Conservation (phyloP, 2,888 invertebrate genomes). For the Masnerella sp. region DNA sequence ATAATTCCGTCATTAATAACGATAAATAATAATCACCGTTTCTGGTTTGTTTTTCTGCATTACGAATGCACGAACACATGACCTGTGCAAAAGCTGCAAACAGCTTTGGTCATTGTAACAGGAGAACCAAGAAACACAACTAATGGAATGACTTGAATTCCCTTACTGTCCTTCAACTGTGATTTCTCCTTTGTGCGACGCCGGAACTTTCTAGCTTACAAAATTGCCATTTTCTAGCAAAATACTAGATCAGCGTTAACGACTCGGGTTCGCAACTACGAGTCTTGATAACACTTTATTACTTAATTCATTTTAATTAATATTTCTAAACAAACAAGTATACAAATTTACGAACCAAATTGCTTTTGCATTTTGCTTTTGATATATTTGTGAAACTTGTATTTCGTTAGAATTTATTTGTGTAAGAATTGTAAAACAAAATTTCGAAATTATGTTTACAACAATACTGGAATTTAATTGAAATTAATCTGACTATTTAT, state of each 20-base stretch:
- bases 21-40: slow-evolving; percentile 28
- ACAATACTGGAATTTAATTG: no score
- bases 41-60: slow-evolving; percentile 14
- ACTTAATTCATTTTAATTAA: neutral
- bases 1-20: slow-evolving; percentile 26
- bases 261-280: neutral
- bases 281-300: neutral
- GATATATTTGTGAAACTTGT: no score
- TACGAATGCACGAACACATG: slow-evolving; percentile 25
- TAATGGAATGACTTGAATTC: slow-evolving; percentile 41
- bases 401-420: no score
- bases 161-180: slow-evolving; percentile 38
- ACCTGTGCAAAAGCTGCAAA: slow-evolving; percentile 33
- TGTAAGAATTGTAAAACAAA: no score
- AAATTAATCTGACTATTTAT: no score
- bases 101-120: slow-evolving; percentile 40
- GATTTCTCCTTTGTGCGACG: slow-evolving; percentile 34
- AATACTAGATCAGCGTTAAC: slow-evolving; percentile 2
- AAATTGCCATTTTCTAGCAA: slow-evolving; percentile 7
- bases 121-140: slow-evolving; percentile 34
- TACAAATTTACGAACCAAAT: no score
- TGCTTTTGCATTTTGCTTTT: no score
- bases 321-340: no score
- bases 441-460: no score
- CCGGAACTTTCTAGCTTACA: slow-evolving; percentile 10